phyloP scores from a whole-genome alignment of 1,140 invertebrate species.

The Drosophila trapezifrons region DNA sequence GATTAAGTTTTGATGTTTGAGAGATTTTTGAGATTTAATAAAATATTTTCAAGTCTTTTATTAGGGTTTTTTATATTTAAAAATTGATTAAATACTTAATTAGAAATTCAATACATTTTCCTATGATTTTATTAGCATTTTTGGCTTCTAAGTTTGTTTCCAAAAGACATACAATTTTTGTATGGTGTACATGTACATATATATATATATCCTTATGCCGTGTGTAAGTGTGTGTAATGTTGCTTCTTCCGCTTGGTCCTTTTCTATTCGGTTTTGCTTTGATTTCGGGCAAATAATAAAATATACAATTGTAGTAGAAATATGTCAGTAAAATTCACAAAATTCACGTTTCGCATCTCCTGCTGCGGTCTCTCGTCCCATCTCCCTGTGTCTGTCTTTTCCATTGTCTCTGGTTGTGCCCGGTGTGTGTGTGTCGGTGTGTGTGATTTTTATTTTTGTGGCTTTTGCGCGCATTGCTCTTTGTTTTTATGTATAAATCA shows the following conservation, averaged over 20 bases:
- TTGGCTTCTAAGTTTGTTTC: not conserved
- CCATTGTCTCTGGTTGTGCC: conserved; percentile 44
- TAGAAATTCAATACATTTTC: not conserved
- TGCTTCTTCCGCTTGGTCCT: conserved; percentile 15
- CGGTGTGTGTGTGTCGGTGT: conserved; percentile 27
- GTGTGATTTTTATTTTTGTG: conserved; percentile 82
- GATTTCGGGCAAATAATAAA: conserved; percentile 75
- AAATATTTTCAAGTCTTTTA: too few relatives aligned
- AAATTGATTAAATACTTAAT: too few relatives aligned
- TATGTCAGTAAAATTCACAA: conserved; percentile 79
- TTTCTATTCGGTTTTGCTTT: conserved; percentile 57
- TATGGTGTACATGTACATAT: conserved; percentile 2
- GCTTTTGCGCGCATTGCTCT: conserved; percentile 76
- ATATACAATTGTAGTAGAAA: conserved; percentile 80
- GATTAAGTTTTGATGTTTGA: too few relatives aligned
- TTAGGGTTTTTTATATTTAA: not conserved
- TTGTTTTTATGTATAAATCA: conserved; percentile 82
- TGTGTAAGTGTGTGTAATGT: conserved; percentile 32
- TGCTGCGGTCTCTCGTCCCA: conserved; percentile 53
- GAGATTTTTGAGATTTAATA: too few relatives aligned
- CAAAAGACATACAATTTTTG: not conserved
- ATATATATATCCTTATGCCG: conserved; percentile 10
- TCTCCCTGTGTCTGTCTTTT: conserved; percentile 16
- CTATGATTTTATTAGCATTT: not conserved
- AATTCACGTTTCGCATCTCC: conserved; percentile 76